Conservation (phyloP, 2,113 vertebrate species). For the Syngnathus typhle region DNA sequence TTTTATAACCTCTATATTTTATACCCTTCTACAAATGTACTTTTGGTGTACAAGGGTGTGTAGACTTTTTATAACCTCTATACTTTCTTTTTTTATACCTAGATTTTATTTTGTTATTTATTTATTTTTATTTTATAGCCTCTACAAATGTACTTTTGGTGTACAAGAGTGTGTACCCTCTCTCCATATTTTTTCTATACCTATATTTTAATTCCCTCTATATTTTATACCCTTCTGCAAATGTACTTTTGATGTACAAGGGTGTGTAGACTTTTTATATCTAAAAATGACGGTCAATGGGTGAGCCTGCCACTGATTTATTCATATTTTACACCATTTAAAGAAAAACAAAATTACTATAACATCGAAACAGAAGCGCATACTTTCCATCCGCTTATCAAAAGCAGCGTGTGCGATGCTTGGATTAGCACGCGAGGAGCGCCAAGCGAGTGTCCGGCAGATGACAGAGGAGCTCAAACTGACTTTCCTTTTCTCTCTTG, state of each 20-base stretch:
- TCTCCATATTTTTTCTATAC: no score
- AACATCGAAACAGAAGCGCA: constrained; percentile 2
- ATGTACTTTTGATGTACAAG: not conserved
- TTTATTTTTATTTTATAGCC: no score
- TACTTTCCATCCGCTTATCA: not conserved
- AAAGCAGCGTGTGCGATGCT: constrained; percentile 6
- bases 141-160: no score
- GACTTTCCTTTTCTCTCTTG: constrained; percentile 40
- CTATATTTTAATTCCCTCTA: no score
- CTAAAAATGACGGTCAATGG: not conserved
- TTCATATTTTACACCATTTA: not conserved
- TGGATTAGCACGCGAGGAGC: constrained; percentile 26
- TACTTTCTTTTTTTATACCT: no score
- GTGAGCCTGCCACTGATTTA: not conserved
- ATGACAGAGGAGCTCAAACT: constrained; percentile 33
- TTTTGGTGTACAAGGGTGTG: no score
- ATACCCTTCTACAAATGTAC: no score
- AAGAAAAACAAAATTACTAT: constrained; percentile 2
- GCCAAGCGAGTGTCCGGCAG: constrained; percentile 30
- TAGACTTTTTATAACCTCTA: no score
- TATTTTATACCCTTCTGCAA: no score
- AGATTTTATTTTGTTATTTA: no score
- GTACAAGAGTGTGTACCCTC: no score
- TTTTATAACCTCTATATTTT: no score
- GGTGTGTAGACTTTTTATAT: not conserved